Percentiles rank a stretch among this genome's conserved stretches.
Conservation (phyloP, 1,140 invertebrate genomes). For the Triops longicaudatus region DNA sequence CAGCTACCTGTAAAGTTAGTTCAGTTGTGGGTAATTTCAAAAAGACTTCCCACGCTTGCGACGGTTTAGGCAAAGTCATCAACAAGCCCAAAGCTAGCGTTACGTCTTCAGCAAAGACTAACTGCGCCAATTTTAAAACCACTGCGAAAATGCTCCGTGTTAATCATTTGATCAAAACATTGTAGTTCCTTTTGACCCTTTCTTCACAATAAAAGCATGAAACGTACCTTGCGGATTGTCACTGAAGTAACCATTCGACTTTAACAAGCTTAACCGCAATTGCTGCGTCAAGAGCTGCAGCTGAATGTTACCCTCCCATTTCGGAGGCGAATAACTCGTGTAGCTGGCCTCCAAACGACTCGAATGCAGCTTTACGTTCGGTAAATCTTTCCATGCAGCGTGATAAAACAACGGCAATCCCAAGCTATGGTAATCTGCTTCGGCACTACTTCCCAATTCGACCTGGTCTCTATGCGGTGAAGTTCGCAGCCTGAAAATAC, state of each 20-base stretch:
- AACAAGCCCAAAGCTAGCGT: constrained; percentile 20
- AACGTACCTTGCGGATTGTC: background rate
- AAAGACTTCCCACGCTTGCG: constrained; percentile 23
- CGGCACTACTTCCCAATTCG: background rate
- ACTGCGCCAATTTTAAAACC: constrained; percentile 22
- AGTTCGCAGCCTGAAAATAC: background rate
- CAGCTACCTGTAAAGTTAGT: constrained; percentile 23
- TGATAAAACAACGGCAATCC: constrained; percentile 19
- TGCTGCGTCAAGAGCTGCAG: constrained; percentile 20
- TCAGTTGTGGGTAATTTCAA: constrained; percentile 25
- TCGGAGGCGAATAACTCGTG: constrained; percentile 16
- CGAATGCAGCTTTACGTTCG: constrained; percentile 9
- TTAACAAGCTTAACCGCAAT: background rate
- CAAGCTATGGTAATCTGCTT: background rate
- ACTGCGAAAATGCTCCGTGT: background rate
- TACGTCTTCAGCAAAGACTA: constrained; percentile 19
- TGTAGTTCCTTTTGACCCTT: too few species aligned
- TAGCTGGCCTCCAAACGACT: constrained; percentile 22
- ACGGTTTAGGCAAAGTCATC: background rate
- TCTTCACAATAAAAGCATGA: background rate
- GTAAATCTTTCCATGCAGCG: background rate
- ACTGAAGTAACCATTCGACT: background rate
- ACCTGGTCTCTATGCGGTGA: background rate
- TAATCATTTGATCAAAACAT: background rate
- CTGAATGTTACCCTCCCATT: constrained; percentile 17